A percentile compares a stretch with the other conserved stretches of the same genome.
Evolutionary conservation across 2,113 vertebrate species (phyloP).

Genomic region (Phrynocephalus versicolor): DNA sequence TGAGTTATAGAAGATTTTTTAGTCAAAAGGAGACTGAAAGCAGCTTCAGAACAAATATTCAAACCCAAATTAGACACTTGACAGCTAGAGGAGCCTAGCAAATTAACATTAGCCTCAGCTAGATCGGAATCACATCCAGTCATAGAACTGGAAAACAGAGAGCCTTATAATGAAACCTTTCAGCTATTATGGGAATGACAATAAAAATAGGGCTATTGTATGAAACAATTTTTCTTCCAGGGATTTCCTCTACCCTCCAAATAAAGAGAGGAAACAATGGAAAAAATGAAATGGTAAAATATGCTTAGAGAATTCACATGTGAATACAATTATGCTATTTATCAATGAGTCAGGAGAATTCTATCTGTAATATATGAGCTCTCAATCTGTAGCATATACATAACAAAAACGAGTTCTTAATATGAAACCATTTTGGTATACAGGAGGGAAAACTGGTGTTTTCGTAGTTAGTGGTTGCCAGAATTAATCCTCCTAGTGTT

Average conservation of each 20-base stretch:
- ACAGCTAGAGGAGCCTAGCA: background rate
- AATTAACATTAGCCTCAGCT: background rate
- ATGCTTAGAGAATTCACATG: background rate
- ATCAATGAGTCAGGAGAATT: background rate
- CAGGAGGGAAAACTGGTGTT: too few relatives aligned
- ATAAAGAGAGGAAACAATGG: background rate
- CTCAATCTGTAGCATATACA: background rate
- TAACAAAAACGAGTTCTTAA: too few relatives aligned
- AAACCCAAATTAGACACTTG: constrained; percentile 2
- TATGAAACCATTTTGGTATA: too few relatives aligned
- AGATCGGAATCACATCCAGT: background rate
- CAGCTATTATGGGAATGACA: background rate
- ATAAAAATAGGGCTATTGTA: background rate
- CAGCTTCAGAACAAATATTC: background rate
- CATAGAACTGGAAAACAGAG: background rate
- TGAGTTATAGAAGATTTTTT: background rate
- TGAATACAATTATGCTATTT: background rate
- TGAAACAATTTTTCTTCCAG: background rate
- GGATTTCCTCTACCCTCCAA: too few relatives aligned
- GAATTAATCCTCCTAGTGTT: too few relatives aligned
- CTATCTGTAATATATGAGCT: background rate
- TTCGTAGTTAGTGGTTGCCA: too few relatives aligned
- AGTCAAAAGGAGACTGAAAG: background rate
- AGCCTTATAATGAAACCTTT: background rate
- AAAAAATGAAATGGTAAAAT: background rate